Evolutionary conservation across 35 echinoderm and acorn worm species (phyloP), one percentile per base, ranked within the genome.

Genomic region (Anneissia japonica): DNA sequence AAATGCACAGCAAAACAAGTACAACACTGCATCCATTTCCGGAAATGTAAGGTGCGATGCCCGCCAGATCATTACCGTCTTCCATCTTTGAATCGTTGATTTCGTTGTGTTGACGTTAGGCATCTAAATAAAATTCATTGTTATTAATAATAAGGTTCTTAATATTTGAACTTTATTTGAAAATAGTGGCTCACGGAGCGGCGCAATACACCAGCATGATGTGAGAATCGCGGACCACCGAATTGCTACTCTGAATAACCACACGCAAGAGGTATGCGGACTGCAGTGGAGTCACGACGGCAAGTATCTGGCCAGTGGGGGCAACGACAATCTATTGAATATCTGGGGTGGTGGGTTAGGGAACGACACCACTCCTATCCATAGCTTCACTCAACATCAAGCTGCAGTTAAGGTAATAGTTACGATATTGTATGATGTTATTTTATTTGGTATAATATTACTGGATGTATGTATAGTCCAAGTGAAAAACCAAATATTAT

Each of bases 231-330:
- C 81, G 0, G 80, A 97, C 19, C 95, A 97, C 86, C 86, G 91
- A 19, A 72, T 93, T 0, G 85, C 87, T 0, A 90, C 91, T 39
- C 31, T 88, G 26, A 74, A 91, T 11, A 46, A 84, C 73, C 91
- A 93, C 89, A 91, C 81, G 28, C 95, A 97, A 51, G 91, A 93
- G 35, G 88, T 97, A 7, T 97, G 95, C 72, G 91, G 95, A 28
- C 75, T 97, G 0, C 74, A 84, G 29, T 97, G 95, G 95, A 97
- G 85, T 74, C 84, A 81, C 1, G 88, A 93, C n/a, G 88, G 91
- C 12, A 87, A 87, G 23, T 93, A 91, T 40, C 73, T 97, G 31
- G 95, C 95, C 72, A 97, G 91, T 77, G 95, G 94, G 10, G 95
- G 95, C 28, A 97, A 97, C 36, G 95, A 97, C 77, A 93, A 93